Evolutionary conservation across 2,797 vertebrate species (phyloP), one percentile per base, ranked within the genome.

Genomic region (Podarcis lilfordi): DNA sequence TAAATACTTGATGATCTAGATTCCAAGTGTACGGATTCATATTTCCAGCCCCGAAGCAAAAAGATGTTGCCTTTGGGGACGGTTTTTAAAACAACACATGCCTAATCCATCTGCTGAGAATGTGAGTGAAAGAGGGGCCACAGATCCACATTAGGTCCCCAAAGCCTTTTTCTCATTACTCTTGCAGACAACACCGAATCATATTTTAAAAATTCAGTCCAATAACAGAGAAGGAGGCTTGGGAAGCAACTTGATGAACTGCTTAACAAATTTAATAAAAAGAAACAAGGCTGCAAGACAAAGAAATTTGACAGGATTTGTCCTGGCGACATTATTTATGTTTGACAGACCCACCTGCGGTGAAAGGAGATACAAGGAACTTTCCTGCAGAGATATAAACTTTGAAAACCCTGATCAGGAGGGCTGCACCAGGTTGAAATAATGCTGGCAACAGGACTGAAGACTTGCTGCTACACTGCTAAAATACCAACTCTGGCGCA

Each of bases 41-140:
- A 95, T 95, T 97, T 96, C 95, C 94, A 84, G 94, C 91, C 90
- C 85, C 93, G 93, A 93, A 95, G 91, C 91, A 97, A 93, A 93
- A 94, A 95, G 92, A 88, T 92, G 82, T 93, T 96, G 94, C 95
- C 96, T 96, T 91, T 91, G 92, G 94, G 95, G 94, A 93, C 93
- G 59, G 91, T 96, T 90, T 96, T 96, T 75, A 95, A 95, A 96
- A 91, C 91, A 96, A 94, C 87, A 95, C 78, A 89, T 91, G 95
- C 96, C 86, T 94, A 95, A 96, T 95, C 93, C 0, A 0, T 64
- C 90, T 88, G 94, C 27, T 0, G 11, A 93, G 92, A 96, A 6
- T 86, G 78, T 83, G 88, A 93, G 85, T 86, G 92, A 94, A 95
- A 89, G 89, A 92, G 91, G 86, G 72, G 83, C 81, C 90, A 32